These are phyloP conservation scores for Salvelinus sp. DNA, from an alignment of 2,113 vertebrate species.

Conservation along the genomic window DNA sequence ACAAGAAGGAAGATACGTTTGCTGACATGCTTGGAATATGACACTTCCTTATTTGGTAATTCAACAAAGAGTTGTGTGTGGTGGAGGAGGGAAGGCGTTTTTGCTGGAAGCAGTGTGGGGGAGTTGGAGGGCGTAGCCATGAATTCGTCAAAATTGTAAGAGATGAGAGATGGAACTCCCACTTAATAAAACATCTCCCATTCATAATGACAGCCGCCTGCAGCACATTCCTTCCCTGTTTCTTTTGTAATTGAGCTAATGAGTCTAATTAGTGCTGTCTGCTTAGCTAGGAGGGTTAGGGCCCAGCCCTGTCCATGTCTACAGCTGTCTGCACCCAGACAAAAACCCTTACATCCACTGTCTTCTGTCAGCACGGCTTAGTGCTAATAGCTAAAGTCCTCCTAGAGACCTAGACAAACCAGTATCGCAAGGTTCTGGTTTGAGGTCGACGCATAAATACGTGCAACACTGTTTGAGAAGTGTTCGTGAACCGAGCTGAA, in stretches of 20 bases:
- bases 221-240: slow-evolving; percentile 66
- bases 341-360: slow-evolving; percentile 63
- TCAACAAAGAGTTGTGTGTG: slow-evolving; percentile 37
- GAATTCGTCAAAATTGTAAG: slow-evolving; percentile 4
- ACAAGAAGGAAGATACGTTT: not conserved
- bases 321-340: slow-evolving; percentile 43
- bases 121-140: not conserved
- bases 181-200: slow-evolving; percentile 62
- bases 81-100: slow-evolving; percentile 34
- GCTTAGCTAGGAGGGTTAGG: slow-evolving; percentile 40
- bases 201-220: slow-evolving; percentile 59
- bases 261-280: slow-evolving; percentile 72
- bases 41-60: slow-evolving; percentile 40
- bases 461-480: not conserved
- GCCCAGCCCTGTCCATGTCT: slow-evolving; percentile 67
- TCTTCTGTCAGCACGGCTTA: slow-evolving; percentile 46
- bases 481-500: too few species aligned
- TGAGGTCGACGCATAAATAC: not conserved
- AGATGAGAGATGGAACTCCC: slow-evolving; percentile 53
- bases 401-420: slow-evolving; percentile 45
- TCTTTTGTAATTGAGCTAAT: slow-evolving; percentile 67
- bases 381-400: slow-evolving; percentile 33
- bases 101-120: slow-evolving; percentile 5
- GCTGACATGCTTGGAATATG: slow-evolving; percentile 10
- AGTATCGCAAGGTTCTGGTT: slow-evolving; percentile 41